Evolutionary conservation across 2,797 vertebrate species (phyloP).

Genomic region (Danio jaintianensis): DNA sequence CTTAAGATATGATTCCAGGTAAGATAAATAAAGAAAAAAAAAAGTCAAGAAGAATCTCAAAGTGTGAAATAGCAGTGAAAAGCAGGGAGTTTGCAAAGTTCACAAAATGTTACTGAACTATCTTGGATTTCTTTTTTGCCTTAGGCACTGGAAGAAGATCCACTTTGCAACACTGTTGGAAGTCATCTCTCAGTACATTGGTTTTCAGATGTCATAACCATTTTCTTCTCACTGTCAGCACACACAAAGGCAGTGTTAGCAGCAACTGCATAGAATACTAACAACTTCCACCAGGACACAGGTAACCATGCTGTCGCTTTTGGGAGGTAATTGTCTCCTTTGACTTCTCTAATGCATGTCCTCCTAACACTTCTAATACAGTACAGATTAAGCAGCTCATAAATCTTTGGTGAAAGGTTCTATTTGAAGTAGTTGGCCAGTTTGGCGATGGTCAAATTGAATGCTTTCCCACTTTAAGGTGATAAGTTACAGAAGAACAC

Average conservation of each 20-base stretch:
- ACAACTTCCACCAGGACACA: constrained; percentile 64
- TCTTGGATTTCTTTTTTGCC: constrained; percentile 42
- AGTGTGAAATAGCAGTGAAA: constrained; percentile 3
- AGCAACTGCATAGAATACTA: constrained; percentile 61
- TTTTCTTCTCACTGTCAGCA: constrained; percentile 68
- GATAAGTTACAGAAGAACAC: constrained; percentile 67
- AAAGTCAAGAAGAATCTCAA: too few relatives aligned
- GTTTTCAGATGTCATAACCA: constrained; percentile 73
- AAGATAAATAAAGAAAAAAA: too few relatives aligned
- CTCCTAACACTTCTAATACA: constrained; percentile 63
- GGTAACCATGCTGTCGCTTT: constrained; percentile 70
- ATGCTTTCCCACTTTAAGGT: constrained; percentile 60
- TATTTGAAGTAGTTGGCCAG: constrained; percentile 50
- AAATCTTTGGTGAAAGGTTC: constrained; percentile 65
- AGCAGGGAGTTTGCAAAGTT: constrained; percentile 41
- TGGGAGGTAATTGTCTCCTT: constrained; percentile 74
- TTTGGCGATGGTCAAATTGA: constrained; percentile 65
- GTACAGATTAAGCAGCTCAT: constrained; percentile 46
- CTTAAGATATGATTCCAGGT: too few relatives aligned
- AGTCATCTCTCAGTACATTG: constrained; percentile 57
- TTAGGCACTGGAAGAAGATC: constrained; percentile 47
- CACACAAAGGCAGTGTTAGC: constrained; percentile 71
- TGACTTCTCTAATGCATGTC: constrained; percentile 68
- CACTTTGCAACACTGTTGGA: constrained; percentile 41
- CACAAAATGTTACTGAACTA: constrained; percentile 57